Conservation (phyloP, 2,113 vertebrate genomes). For the Calonectris borealis region DNA sequence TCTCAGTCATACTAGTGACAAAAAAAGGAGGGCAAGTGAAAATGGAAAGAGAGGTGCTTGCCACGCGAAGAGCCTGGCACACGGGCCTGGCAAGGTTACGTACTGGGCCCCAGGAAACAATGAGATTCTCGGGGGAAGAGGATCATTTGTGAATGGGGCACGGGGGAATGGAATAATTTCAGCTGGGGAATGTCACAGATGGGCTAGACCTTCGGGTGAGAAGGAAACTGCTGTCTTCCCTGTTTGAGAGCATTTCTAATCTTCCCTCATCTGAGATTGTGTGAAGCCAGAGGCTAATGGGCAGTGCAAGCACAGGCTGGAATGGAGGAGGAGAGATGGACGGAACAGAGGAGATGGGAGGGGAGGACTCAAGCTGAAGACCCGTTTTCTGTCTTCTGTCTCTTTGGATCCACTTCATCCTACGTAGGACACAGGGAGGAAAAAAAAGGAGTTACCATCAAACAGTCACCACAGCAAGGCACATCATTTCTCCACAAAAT, state of each 20-base stretch:
- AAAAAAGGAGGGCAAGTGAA: not conserved
- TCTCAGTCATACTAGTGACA: not conserved
- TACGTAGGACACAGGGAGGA: not conserved
- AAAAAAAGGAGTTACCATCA: not conserved
- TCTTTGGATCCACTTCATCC: conserved; percentile 82
- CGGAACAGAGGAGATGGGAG: conserved; percentile 23
- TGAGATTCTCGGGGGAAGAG: not conserved
- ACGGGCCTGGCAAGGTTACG: not conserved
- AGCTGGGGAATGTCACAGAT: not conserved
- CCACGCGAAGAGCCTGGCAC: not conserved
- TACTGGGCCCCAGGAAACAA: not conserved
- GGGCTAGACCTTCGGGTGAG: not conserved
- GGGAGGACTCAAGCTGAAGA: conserved; percentile 74
- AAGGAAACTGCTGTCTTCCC: conserved; percentile 24
- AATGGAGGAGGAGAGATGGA: conserved; percentile 52
- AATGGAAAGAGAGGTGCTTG: not conserved
- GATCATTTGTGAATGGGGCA: not conserved
- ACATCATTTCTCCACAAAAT: not conserved
- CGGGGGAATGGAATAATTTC: not conserved
- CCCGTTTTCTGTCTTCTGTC: conserved; percentile 82
- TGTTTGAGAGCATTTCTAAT: conserved; percentile 27
- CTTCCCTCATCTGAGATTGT: conserved; percentile 53
- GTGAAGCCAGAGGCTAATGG: conserved; percentile 57
- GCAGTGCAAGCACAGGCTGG: conserved; percentile 65
- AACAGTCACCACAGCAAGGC: not conserved